Evolutionary conservation across 1,140 invertebrate genomes (phyloP).

Genomic region (Leptonema lineaticorne): DNA sequence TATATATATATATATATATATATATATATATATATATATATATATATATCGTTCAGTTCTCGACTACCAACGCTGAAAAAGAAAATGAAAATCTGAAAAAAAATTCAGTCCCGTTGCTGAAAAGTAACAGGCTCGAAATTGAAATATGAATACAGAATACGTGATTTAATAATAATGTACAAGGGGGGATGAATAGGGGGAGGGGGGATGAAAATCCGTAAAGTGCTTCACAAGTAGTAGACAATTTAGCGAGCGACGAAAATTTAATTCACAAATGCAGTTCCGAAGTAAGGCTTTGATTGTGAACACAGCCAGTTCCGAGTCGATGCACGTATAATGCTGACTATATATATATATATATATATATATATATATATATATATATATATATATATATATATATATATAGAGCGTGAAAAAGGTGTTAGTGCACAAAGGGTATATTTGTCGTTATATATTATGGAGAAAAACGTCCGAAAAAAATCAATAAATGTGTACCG

Average conservation of each 20-base stretch:
- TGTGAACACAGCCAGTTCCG: too few species aligned
- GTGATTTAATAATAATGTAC: too few species aligned
- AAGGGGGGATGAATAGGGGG: not conserved
- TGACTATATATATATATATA: too few species aligned
- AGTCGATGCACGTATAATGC: too few species aligned
- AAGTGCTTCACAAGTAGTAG: not conserved
- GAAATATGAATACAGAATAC: not conserved
- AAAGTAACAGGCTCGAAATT: not conserved
- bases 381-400: not conserved
- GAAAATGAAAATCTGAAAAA: too few species aligned
- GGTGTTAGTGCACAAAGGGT: too few species aligned
- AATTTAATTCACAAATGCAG: conserved; percentile 13
- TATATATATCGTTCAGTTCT: not conserved
- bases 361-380: too few species aligned
- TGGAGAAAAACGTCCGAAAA: too few species aligned
- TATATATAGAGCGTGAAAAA: not conserved
- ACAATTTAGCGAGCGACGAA: conserved; percentile 7
- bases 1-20: not conserved
- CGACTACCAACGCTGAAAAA: too few species aligned
- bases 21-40: not conserved
- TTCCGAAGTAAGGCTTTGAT: conserved; percentile 7
- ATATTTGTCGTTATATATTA: too few species aligned
- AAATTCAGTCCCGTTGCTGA: not conserved
- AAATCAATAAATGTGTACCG: too few species aligned
- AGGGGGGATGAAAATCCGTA: not conserved